Conservation (phyloP, 1,140 invertebrate species). For the Hylaeus anthracinus region DNA sequence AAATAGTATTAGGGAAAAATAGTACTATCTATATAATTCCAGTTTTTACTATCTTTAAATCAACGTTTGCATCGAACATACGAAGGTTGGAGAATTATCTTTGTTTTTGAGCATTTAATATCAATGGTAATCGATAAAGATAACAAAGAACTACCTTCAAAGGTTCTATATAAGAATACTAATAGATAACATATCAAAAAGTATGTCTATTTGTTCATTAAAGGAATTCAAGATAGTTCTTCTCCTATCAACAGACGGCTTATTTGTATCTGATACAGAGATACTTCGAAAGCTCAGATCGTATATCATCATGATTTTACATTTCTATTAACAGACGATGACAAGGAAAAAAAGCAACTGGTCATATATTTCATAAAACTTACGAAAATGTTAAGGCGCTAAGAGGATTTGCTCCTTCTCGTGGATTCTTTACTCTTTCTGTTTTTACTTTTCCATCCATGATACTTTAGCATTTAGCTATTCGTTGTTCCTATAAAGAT, state of each 20-base stretch:
- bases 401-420: slow-evolving; percentile 81
- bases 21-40: background rate
- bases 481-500: slow-evolving; percentile 22
- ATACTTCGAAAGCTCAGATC: background rate
- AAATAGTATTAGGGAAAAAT: background rate
- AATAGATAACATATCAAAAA: slow-evolving; percentile 4
- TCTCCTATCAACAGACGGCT: background rate
- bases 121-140: slow-evolving; percentile 12
- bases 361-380: slow-evolving; percentile 62
- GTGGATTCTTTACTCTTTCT: slow-evolving; percentile 80
- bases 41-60: slow-evolving; percentile 3
- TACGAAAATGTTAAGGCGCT: slow-evolving; percentile 82
- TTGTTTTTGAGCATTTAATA: slow-evolving; percentile 15
- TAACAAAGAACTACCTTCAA: background rate
- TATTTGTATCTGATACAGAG: slow-evolving; percentile 3
- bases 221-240: slow-evolving; percentile 16
- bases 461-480: slow-evolving; percentile 1
- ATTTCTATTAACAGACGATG: slow-evolving; percentile 1
- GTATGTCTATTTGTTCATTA: background rate
- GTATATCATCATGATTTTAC: slow-evolving; percentile 11
- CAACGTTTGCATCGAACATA: background rate
- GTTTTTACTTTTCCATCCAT: slow-evolving; percentile 80
- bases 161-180: background rate
- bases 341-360: background rate
- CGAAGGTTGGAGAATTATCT: background rate